Conservation (phyloP, 2,113 vertebrate genomes). For the Oreochromis spilurus region DNA sequence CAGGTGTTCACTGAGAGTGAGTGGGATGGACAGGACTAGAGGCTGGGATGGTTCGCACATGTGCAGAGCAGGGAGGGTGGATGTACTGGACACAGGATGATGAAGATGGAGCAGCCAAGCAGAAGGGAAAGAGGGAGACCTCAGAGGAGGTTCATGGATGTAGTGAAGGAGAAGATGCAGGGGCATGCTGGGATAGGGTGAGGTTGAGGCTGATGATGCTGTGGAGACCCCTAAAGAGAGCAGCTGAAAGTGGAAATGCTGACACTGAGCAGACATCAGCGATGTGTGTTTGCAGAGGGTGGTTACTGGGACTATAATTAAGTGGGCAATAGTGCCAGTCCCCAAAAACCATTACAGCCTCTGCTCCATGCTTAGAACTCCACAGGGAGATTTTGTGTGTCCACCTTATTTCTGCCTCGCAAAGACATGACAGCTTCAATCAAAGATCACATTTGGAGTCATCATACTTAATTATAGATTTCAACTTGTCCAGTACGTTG, state of each 20-base stretch:
- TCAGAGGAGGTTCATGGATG: background rate
- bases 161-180: background rate
- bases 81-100: background rate
- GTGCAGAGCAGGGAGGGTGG: background rate
- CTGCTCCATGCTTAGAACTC: background rate
- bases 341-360: background rate
- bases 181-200: background rate
- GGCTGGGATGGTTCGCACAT: background rate
- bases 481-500: background rate
- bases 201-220: background rate
- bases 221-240: background rate
- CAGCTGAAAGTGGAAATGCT: background rate
- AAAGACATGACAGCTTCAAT: background rate
- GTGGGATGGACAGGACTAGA: background rate
- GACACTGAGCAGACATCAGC: slow-evolving; percentile 5
- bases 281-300: background rate
- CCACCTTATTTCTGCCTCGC: background rate
- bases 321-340: background rate
- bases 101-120: background rate
- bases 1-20: background rate
- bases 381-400: background rate
- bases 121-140: background rate
- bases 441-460: background rate
- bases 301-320: background rate
- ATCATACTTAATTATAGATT: background rate